Evolutionary conservation across 2,797 vertebrate species (phyloP).

Genomic region (Mallotus villosus): DNA sequence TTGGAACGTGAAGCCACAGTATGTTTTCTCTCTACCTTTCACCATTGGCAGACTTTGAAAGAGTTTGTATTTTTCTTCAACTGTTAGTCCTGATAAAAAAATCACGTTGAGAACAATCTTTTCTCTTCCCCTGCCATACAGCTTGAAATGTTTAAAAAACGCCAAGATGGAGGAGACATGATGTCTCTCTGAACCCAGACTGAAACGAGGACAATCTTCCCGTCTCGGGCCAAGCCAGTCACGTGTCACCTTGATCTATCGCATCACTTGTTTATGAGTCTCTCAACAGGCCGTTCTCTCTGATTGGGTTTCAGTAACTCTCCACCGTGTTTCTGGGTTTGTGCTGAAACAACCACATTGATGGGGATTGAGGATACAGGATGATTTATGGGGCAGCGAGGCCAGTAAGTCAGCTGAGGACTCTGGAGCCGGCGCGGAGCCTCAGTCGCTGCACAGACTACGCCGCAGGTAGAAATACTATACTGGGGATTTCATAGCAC

Average conservation of each 20-base stretch:
- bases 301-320: constrained; percentile 3
- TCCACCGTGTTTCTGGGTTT: constrained; percentile 4
- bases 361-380: constrained; percentile 16
- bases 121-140: constrained; percentile 28
- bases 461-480: neutral
- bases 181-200: constrained; percentile 18
- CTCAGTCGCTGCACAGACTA: neutral
- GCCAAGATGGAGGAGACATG: constrained; percentile 22
- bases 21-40: constrained; percentile 25
- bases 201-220: constrained; percentile 9
- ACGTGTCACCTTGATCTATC: constrained; percentile 7
- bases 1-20: constrained; percentile 26
- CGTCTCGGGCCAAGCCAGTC: constrained; percentile 14
- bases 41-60: constrained; percentile 51
- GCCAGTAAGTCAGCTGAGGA: constrained; percentile 32
- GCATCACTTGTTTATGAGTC: constrained; percentile 18
- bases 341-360: constrained; percentile 7
- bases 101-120: constrained; percentile 26
- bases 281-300: neutral
- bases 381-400: constrained; percentile 29
- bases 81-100: constrained; percentile 44
- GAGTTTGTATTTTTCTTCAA: constrained; percentile 17
- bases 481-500: neutral
- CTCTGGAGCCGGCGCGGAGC: constrained; percentile 10
- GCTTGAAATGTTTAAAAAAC: constrained; percentile 41